A percentile compares a stretch with the other conserved stretches of the same genome.
Evolutionary conservation across 2,113 vertebrate species (phyloP).

Genomic region (Sigmodon hispidus): DNA sequence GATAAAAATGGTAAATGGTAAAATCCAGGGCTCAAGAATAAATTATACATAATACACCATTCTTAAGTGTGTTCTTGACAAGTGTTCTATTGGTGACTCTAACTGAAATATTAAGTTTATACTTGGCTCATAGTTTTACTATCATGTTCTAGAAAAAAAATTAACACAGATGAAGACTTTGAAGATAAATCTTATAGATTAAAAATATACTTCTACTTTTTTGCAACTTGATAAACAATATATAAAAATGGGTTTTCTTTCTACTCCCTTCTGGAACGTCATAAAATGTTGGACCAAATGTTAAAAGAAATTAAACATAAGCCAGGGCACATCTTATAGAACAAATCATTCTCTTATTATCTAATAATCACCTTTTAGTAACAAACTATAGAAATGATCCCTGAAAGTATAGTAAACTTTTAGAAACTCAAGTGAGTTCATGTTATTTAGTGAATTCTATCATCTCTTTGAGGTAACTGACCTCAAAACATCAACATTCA

Average conservation of each 20-base stretch:
- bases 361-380: slow-evolving; percentile 57
- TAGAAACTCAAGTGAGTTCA: slow-evolving; percentile 35
- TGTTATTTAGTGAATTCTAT: slow-evolving; percentile 23
- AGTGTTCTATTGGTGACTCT: not conserved
- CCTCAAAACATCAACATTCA: not conserved
- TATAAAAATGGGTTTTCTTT: slow-evolving; percentile 29
- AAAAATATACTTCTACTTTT: slow-evolving; percentile 25
- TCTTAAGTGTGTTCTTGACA: not conserved
- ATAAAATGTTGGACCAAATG: not conserved
- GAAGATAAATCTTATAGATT: not conserved
- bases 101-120: slow-evolving; percentile 57
- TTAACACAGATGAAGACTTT: not conserved
- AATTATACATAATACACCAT: not conserved
- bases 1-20: not conserved
- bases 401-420: too few relatives aligned
- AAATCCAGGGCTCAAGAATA: not conserved
- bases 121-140: not conserved
- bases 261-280: not conserved
- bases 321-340: not conserved
- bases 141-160: slow-evolving; percentile 49
- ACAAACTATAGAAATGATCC: too few relatives aligned
- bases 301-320: slow-evolving; percentile 15
- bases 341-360: slow-evolving; percentile 40
- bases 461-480: not conserved
- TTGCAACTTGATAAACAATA: not conserved